Evolutionary conservation across 1,140 invertebrate species (phyloP).

Genomic region (Eriocheir sinensis): DNA sequence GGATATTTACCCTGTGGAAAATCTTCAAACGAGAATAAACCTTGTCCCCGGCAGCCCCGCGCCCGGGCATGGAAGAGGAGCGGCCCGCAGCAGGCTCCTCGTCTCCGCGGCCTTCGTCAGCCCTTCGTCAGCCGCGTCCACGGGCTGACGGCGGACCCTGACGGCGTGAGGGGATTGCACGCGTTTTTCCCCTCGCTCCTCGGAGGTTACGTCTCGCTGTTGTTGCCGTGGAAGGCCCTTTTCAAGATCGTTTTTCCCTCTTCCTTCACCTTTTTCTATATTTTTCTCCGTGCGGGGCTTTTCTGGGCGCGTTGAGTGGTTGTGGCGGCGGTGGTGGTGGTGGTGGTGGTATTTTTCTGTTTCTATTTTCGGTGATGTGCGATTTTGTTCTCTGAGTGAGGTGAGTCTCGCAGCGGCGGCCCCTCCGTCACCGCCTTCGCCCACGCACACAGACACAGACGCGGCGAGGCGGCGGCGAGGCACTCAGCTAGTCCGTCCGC

Average conservation of each 20-base stretch:
- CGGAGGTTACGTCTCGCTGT: no score
- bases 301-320: no score
- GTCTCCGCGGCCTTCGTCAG: neutral
- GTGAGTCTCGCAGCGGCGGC: no score
- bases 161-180: neutral
- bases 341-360: neutral
- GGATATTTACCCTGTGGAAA: constrained; percentile 15
- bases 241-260: neutral
- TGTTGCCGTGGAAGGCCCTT: neutral
- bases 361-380: neutral
- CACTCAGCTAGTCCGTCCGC: no score
- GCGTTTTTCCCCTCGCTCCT: neutral
- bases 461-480: neutral
- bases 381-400: neutral
- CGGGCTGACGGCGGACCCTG: neutral
- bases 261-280: neutral
- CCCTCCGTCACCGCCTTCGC: no score
- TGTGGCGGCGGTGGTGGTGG: neutral
- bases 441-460: no score
- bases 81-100: neutral
- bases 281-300: neutral
- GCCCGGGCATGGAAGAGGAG: constrained; percentile 18
- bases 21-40: neutral
- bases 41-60: neutral
- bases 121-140: neutral